phyloP scores from a whole-genome alignment of 1,140 invertebrate genomes.

The Odontomachus brunneus region DNA sequence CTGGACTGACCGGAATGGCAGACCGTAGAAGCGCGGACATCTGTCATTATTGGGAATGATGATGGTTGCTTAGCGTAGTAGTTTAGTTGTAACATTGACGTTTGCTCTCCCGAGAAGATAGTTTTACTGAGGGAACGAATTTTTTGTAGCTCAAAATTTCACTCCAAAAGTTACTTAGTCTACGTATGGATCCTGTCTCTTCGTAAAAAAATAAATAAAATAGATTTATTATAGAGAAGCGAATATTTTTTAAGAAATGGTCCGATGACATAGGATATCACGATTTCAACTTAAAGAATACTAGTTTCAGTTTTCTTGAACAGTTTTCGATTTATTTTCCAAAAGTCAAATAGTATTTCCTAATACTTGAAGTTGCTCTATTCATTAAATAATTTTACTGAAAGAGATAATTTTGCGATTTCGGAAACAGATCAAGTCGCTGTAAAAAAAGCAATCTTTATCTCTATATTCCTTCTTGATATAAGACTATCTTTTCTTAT shows the following conservation, averaged over 20 bases:
- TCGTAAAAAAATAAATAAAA: neutral
- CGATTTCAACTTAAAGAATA: too few relatives aligned
- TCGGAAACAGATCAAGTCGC: neutral
- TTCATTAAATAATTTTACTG: too few relatives aligned
- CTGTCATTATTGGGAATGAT: conserved; percentile 56
- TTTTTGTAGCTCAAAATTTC: neutral
- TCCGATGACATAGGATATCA: too few relatives aligned
- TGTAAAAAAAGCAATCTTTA: neutral
- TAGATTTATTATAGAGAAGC: neutral
- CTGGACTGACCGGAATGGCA: conserved; percentile 58
- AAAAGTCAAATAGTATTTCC: too few relatives aligned
- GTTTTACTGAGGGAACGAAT: conserved; percentile 41
- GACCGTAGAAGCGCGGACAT: conserved; percentile 53
- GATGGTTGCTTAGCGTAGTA: conserved; percentile 46
- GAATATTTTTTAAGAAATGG: too few relatives aligned
- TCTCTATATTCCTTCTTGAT: neutral
- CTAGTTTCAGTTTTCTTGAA: too few relatives aligned
- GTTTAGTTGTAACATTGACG: conserved; percentile 47
- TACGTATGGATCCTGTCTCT: neutral
- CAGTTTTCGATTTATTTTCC: too few relatives aligned
- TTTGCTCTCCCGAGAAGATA: conserved; percentile 39
- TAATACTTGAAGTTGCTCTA: too few relatives aligned
- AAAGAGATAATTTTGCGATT: neutral
- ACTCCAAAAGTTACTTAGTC: neutral
- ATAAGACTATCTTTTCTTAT: neutral